A percentile compares a stretch with the other conserved stretches of the same genome.
phyloP scores from a whole-genome alignment of 2,888 invertebrate species.

The Pocota personata region DNA sequence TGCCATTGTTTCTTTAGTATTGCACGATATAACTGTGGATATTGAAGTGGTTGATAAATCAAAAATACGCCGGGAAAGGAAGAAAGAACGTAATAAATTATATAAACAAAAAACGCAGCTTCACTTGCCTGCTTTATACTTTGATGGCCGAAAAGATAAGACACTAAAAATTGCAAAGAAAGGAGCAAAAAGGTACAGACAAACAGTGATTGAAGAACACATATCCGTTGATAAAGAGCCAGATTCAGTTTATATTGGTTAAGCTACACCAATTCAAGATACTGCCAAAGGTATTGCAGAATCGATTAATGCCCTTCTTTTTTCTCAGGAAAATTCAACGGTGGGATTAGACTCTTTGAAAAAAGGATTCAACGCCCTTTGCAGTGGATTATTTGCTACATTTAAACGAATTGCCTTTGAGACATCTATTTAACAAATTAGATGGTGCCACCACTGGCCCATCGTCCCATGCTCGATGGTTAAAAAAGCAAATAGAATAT shows the following conservation, averaged over 20 bases:
- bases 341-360: too few relatives aligned
- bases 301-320: neutral
- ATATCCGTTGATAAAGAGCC: neutral
- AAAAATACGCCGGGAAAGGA: too few relatives aligned
- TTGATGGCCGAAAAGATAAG: too few relatives aligned
- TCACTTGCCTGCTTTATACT: neutral
- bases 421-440: too few relatives aligned
- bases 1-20: too few relatives aligned
- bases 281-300: neutral
- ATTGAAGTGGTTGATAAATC: neutral
- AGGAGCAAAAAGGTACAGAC: too few relatives aligned
- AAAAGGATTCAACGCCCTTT: neutral
- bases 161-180: too few relatives aligned
- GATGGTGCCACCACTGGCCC: constrained; percentile 5
- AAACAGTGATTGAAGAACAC: too few relatives aligned
- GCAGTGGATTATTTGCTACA: constrained; percentile 26
- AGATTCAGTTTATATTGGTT: neutral
- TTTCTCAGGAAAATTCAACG: constrained; percentile 17
- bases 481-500: neutral
- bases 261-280: neutral
- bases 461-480: constrained; percentile 14
- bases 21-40: neutral
- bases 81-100: neutral
- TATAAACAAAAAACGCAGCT: neutral
- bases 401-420: too few relatives aligned